These are phyloP conservation scores for Leptobrachium ailaonicum DNA, from an alignment of 2,113 vertebrate species.

Conservation along the genomic window DNA sequence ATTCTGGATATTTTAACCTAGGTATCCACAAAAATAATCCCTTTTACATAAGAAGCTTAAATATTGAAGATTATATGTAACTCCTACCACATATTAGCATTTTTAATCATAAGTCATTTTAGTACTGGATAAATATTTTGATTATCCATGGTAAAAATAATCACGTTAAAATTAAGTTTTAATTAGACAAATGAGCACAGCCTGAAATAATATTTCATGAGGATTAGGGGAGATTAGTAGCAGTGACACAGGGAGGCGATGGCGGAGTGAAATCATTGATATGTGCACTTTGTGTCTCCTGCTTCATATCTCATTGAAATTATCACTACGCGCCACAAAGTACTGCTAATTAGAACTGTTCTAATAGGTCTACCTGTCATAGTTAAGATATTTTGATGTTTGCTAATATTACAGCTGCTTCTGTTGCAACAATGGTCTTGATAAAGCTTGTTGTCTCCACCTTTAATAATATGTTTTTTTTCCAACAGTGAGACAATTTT, in stretches of 20 bases:
- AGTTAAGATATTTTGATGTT: too few species aligned
- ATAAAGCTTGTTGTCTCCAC: too few species aligned
- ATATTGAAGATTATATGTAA: constrained; percentile 17
- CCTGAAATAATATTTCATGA: neutral
- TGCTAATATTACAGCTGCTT: too few species aligned
- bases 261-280: neutral
- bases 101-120: constrained; percentile 27
- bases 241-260: neutral
- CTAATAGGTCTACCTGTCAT: too few species aligned
- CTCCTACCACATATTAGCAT: constrained; percentile 15
- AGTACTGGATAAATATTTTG: constrained; percentile 22
- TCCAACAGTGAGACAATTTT: too few species aligned
- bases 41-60: constrained; percentile 21
- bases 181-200: constrained; percentile 1
- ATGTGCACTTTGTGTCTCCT: neutral
- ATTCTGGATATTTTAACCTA: neutral
- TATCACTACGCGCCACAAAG: too few species aligned
- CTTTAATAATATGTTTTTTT: too few species aligned
- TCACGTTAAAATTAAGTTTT: neutral
- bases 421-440: too few species aligned
- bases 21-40: neutral
- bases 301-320: too few species aligned
- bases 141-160: constrained; percentile 12
- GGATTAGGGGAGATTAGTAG: constrained; percentile 6
- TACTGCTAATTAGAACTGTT: too few species aligned